Base-by-base conservation (phyloP, 1,140 invertebrate species). In the Fopius arisanus region DNA sequence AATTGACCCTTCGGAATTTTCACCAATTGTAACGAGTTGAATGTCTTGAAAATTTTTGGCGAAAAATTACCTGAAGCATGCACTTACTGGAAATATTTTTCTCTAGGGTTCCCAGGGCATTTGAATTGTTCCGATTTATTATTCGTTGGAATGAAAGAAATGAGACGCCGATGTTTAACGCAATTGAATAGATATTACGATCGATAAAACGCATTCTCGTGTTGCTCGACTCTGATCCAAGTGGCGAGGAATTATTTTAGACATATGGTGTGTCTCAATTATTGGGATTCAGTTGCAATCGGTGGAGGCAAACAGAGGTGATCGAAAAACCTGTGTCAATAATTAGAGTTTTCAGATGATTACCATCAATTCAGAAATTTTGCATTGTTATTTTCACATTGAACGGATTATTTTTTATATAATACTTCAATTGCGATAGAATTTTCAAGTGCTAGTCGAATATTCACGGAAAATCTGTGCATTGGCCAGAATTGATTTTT, bases 281-380 rank as follows among this genome's bases (percentile, higher is more conserved):
- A 59, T 59, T 21, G 19, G 14, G 23, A 23, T 1, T 26, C 21
- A 10, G 12, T 59, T 14, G 5, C 19, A 26, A 59, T 59, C 54
- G 23, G 9, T 12, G 19, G 9, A 14, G 10, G 54, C 14, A 26
- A 59, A 59, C 19, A 59, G 23, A 59, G 23, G 4, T 6, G 54
- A 59, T 59, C 23, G 26, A 59, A 54, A 59, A 59, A 59, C 23
- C 54, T 59, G 54, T 59, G 54, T 28, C 19, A 59, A 59, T 59
- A 59, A 9, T 28, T 12, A 7, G 19, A 6, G 4, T 59, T 19
- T n/a, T 3, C 1, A 12, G 23, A 23, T 3, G 54, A 59, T 54
- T 54, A 59, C 12, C 12, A 37, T 2, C 12, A 37, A 2, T 37
- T 7, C 33, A 37, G 9, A 2, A 37, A 37, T 37, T 10, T 37